Evolutionary conservation across 2,888 invertebrate genomes (phyloP).

Genomic region (Eurytoma adleriae): DNA sequence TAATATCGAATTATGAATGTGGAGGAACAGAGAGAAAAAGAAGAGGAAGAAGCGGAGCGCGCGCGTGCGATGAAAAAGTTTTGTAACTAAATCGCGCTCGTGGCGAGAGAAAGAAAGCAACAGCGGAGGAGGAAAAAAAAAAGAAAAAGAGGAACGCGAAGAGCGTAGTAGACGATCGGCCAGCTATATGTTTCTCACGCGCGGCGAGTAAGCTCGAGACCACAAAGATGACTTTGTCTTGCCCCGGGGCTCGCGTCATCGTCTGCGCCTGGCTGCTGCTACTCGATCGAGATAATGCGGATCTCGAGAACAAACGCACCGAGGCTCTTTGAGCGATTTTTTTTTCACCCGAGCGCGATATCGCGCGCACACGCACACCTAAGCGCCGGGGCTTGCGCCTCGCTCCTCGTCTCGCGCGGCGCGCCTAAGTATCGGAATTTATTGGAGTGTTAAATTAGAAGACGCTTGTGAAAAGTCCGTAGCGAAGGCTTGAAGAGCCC

Average conservation of each 20-base stretch:
- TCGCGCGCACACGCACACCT: background rate
- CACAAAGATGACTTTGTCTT: constrained; percentile 71
- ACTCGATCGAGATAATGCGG: constrained; percentile 60
- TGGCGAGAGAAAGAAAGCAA: background rate
- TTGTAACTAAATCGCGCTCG: no score
- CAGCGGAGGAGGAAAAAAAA: constrained; percentile 2
- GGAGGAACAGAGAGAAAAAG: background rate
- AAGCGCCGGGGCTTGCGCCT: background rate
- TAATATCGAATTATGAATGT: no score
- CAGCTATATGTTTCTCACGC: constrained; percentile 48
- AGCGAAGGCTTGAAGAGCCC: constrained; percentile 23
- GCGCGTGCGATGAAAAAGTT: background rate
- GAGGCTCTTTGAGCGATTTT: constrained; percentile 38
- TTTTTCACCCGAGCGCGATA: background rate
- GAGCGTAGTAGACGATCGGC: constrained; percentile 16
- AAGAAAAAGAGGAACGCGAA: background rate
- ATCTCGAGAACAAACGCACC: constrained; percentile 48
- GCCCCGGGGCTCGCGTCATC: constrained; percentile 61
- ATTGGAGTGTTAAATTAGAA: constrained; percentile 56
- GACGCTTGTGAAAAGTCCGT: constrained; percentile 38
- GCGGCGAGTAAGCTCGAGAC: constrained; percentile 31
- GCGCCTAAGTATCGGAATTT: constrained; percentile 47
- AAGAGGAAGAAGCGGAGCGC: background rate
- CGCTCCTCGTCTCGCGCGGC: background rate
- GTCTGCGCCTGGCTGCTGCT: constrained; percentile 34